Evolutionary conservation across 2,888 invertebrate species (phyloP).

Genomic region (Ormia ochracea): DNA sequence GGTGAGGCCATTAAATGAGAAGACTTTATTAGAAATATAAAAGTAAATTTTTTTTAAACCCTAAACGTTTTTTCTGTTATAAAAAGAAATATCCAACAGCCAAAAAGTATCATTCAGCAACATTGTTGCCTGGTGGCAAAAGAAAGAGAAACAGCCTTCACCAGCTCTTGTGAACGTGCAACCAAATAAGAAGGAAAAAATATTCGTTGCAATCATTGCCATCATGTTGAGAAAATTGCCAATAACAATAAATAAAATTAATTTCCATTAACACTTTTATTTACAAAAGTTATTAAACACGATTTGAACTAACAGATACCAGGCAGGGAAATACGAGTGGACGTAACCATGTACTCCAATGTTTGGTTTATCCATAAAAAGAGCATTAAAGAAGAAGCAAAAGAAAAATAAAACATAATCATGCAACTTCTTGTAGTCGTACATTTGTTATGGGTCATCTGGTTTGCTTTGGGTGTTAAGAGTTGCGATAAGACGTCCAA

Average conservation of each 20-base stretch:
- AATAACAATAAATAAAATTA: slow-evolving; percentile 57
- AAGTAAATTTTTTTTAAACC: not conserved
- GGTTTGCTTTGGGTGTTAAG: slow-evolving; percentile 36
- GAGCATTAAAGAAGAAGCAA: not conserved
- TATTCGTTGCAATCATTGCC: slow-evolving; percentile 10
- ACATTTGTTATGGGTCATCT: slow-evolving; percentile 56
- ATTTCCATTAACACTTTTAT: slow-evolving; percentile 57
- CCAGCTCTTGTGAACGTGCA: not conserved
- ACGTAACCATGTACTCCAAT: not conserved
- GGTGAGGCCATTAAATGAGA: not conserved
- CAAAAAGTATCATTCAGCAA: not conserved
- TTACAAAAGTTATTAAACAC: slow-evolving; percentile 52
- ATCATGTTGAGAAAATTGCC: slow-evolving; percentile 29
- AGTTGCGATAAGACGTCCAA: slow-evolving; percentile 19
- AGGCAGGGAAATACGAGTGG: not conserved
- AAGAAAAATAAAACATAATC: not conserved
- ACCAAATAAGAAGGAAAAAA: not conserved
- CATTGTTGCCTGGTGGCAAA: not conserved
- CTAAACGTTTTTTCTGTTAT: not conserved
- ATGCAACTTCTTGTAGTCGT: slow-evolving; percentile 20
- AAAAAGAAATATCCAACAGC: not conserved
- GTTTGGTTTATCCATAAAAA: slow-evolving; percentile 1
- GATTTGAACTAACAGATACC: slow-evolving; percentile 28
- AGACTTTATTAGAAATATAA: not conserved
- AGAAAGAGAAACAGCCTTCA: not conserved